phyloP scores from a whole-genome alignment of 2,888 invertebrate species.

The Acronicta psi region DNA sequence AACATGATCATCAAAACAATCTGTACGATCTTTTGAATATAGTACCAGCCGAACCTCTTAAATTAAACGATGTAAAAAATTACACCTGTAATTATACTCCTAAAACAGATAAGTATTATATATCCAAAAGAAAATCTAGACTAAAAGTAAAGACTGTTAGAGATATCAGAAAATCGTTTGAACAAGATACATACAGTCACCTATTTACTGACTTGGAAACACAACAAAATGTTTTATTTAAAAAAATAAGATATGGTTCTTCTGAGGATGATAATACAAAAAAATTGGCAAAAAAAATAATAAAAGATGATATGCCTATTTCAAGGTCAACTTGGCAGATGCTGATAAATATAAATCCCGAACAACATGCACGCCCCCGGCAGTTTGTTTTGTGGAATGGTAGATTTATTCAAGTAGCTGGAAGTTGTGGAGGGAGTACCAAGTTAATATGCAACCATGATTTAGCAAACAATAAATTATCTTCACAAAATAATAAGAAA shows the following conservation, averaged over 20 bases:
- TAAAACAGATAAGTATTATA: slow-evolving; percentile 72
- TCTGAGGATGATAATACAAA: slow-evolving; percentile 73
- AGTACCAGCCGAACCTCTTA: slow-evolving; percentile 67
- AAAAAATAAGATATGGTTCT: slow-evolving; percentile 76
- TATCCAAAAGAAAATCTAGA: slow-evolving; percentile 74
- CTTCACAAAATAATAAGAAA: slow-evolving; percentile 43
- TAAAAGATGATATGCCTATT: slow-evolving; percentile 72
- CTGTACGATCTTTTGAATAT: slow-evolving; percentile 72
- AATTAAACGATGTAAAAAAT: slow-evolving; percentile 46
- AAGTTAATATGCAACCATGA: slow-evolving; percentile 74
- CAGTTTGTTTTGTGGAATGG: slow-evolving; percentile 80
- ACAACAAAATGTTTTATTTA: slow-evolving; percentile 73
- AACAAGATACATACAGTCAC: slow-evolving; percentile 72
- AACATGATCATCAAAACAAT: slow-evolving; percentile 64
- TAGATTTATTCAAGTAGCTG: slow-evolving; percentile 74
- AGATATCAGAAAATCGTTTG: slow-evolving; percentile 75
- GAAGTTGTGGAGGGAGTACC: slow-evolving; percentile 77
- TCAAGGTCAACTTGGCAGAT: slow-evolving; percentile 82
- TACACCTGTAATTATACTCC: slow-evolving; percentile 70
- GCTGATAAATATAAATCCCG: slow-evolving; percentile 80
- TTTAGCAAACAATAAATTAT: slow-evolving; percentile 57
- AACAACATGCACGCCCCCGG: slow-evolving; percentile 63
- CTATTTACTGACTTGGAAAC: slow-evolving; percentile 73
- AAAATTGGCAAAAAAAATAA: slow-evolving; percentile 70
- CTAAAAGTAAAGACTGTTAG: slow-evolving; percentile 80